These are phyloP conservation scores for Brachionus plicatilis DNA, from an alignment of 1,140 invertebrate genomes.

Conservation along the genomic window DNA sequence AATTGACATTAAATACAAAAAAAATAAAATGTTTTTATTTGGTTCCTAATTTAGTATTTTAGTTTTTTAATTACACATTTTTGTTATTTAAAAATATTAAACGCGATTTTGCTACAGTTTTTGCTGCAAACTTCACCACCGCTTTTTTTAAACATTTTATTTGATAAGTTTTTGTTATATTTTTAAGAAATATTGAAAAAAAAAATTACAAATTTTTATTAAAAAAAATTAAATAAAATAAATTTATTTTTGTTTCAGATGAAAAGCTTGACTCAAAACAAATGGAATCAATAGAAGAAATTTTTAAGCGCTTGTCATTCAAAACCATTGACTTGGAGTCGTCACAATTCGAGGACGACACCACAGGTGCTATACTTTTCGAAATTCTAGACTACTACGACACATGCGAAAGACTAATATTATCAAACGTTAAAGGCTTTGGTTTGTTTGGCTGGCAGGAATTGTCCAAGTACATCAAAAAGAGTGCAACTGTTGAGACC, in stretches of 20 bases:
- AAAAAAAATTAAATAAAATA: not conserved
- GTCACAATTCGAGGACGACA: slow-evolving; percentile 47
- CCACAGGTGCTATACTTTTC: slow-evolving; percentile 62
- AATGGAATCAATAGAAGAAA: slow-evolving; percentile 70
- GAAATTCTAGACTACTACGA: slow-evolving; percentile 89
- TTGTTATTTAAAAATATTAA: too few species aligned
- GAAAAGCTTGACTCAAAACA: slow-evolving; percentile 60
- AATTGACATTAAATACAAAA: too few species aligned
- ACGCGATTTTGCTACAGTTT: too few species aligned
- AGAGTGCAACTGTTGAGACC: slow-evolving; percentile 68
- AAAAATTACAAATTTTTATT: not conserved
- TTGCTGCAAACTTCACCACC: too few species aligned
- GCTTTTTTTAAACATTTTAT: too few species aligned
- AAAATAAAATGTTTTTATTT: too few species aligned
- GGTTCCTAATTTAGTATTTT: too few species aligned
- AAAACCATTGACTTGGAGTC: slow-evolving; percentile 65
- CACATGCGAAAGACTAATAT: slow-evolving; percentile 69
- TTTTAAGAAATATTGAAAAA: too few species aligned
- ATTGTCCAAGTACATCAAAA: slow-evolving; percentile 69
- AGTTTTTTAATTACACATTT: too few species aligned
- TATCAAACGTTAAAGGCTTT: slow-evolving; percentile 69
- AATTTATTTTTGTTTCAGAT: slow-evolving; percentile 45
- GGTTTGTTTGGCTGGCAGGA: slow-evolving; percentile 72
- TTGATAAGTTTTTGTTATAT: too few species aligned
- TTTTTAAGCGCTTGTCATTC: slow-evolving; percentile 70